These are phyloP conservation scores for Coleophora deauratella DNA, from an alignment of 2,888 invertebrate species.

Conservation along the genomic window DNA sequence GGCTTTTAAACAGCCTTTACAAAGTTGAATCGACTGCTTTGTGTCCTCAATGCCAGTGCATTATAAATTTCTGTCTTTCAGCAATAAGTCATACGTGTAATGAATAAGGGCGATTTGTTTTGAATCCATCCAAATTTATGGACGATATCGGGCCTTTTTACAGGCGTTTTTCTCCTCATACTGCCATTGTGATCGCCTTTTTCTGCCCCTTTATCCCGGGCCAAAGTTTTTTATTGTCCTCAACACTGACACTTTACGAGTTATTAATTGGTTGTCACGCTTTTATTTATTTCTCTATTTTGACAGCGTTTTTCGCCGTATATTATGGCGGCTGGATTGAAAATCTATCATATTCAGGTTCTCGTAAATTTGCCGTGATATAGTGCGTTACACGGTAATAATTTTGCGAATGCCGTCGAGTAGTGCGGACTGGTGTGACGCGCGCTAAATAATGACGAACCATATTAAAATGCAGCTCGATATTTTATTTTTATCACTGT, in stretches of 20 bases:
- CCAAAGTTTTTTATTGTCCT: slow-evolving; percentile 59
- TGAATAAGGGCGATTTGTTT: slow-evolving; percentile 75
- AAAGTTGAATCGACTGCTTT: slow-evolving; percentile 42
- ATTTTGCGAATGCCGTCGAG: slow-evolving; percentile 60
- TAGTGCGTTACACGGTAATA: slow-evolving; percentile 70
- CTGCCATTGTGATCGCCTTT: slow-evolving; percentile 65
- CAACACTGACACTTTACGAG: slow-evolving; percentile 71
- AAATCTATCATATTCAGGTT: slow-evolving; percentile 75
- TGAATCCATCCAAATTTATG: slow-evolving; percentile 72
- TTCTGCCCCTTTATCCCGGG: slow-evolving; percentile 61
- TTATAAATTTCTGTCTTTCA: slow-evolving; percentile 56
- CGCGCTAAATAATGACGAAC: slow-evolving; percentile 64
- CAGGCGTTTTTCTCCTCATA: slow-evolving; percentile 64
- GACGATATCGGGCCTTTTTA: slow-evolving; percentile 65
- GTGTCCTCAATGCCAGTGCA: slow-evolving; percentile 56
- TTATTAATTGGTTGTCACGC: slow-evolving; percentile 74
- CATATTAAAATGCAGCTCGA: slow-evolving; percentile 62
- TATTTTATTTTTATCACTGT: background rate
- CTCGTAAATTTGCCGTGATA: slow-evolving; percentile 71
- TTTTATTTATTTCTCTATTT: slow-evolving; percentile 74
- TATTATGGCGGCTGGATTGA: slow-evolving; percentile 67
- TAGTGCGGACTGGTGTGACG: slow-evolving; percentile 70
- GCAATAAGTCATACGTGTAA: slow-evolving; percentile 72
- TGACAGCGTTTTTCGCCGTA: slow-evolving; percentile 68
- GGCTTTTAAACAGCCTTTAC: slow-evolving; percentile 44